Evolutionary conservation across 2,797 vertebrate genomes (phyloP), one percentile per base, ranked within the genome.

Genomic region (Cynodonichthys magdalenae): DNA sequence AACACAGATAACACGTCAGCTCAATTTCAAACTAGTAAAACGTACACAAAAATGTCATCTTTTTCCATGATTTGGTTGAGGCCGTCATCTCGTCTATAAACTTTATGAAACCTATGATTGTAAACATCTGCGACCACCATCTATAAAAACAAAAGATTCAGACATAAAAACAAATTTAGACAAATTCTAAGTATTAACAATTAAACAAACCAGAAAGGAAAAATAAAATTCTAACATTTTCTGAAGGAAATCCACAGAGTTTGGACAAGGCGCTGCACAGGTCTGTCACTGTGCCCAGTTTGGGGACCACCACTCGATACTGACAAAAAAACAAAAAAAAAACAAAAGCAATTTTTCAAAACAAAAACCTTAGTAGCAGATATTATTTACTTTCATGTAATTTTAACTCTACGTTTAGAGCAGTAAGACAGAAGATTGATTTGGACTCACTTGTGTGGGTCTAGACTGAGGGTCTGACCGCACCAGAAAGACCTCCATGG

Each of bases 41-140:
- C 96, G 93, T 90, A 97, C 97, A 99, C 95, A 90, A 97, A 99
- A 79, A 99, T 99, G 92, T 97, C 95, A 51, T 99, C 97, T 86
- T 97, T 97, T 66, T 97, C 95, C 93, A 96, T 94, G 69, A 99
- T 98, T 80, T 96, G 94, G 89, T 93, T 98, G 81, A 99, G 95
- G 70, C 94, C 94, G 74, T 99, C 97, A 68, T 98, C 96, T 79
- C 93, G 93, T 86, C 94, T 94, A 87, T 97, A 98, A 66, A 98
- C 95, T 92, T 99, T 98, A 88, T 98, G 96, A 90, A 98, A 99
- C 59, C 96, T 93, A 81, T 98, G 97, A 93, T 98, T 99, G 91
- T 98, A 98, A 82, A 99, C 96, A 31, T 99, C 97, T 34, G 96
- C 94, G 81, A 99, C 96, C 92, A 98, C 94, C 97, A 99, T 99